These are phyloP conservation scores for Mus caroli DNA, from an alignment of 2,797 vertebrate genomes.

Conservation along the genomic window DNA sequence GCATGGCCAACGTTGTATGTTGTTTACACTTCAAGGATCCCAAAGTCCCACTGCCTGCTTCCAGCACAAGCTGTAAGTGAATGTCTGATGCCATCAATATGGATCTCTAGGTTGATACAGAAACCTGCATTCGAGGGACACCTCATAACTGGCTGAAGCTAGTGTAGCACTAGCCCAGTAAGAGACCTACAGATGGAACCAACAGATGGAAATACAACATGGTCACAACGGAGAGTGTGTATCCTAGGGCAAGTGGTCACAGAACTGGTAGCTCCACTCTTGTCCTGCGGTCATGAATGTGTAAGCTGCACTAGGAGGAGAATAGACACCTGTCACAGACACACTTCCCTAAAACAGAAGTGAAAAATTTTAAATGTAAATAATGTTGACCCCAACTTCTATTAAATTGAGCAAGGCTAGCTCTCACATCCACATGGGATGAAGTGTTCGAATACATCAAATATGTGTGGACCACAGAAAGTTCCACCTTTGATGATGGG, in stretches of 20 bases:
- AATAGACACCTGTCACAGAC: not conserved
- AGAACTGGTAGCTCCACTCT: not conserved
- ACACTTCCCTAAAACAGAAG: not conserved
- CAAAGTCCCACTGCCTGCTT: not conserved
- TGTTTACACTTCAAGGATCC: slow-evolving; percentile 83
- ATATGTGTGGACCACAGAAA: not conserved
- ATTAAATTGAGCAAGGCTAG: not conserved
- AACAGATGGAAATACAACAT: not conserved
- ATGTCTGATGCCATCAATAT: not conserved
- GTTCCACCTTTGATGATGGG: not conserved
- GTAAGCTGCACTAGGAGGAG: not conserved
- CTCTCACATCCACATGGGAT: not conserved
- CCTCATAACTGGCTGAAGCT: not conserved
- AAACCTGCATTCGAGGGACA: not conserved
- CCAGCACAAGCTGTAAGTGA: not conserved
- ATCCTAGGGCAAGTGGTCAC: not conserved
- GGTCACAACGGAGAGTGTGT: not conserved
- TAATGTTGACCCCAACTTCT: not conserved
- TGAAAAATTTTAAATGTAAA: not conserved
- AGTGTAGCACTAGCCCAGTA: not conserved
- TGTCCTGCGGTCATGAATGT: not conserved
- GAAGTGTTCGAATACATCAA: not conserved
- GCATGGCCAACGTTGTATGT: slow-evolving; percentile 66
- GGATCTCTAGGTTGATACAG: not conserved
- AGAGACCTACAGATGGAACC: not conserved